These are phyloP conservation scores for Dromococcyx pavoninus DNA, from an alignment of 2,797 vertebrate genomes.

Conservation along the genomic window DNA sequence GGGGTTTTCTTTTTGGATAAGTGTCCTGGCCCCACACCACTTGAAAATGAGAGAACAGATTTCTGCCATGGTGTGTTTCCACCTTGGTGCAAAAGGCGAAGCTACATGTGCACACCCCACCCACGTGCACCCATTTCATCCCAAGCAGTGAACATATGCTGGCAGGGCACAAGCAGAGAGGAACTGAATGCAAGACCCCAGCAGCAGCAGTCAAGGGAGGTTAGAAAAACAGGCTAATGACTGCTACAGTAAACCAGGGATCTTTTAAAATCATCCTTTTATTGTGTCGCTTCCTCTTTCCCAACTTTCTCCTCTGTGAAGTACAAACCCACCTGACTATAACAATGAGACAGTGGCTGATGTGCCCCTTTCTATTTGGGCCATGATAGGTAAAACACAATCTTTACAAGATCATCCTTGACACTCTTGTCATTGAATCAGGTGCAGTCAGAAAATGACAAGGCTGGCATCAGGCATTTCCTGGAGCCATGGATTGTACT, in stretches of 20 bases:
- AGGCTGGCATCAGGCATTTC: neutral
- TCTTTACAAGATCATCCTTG: neutral
- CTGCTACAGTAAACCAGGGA: rapidly evolving
- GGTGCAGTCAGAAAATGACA: neutral
- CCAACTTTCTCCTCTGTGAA: neutral
- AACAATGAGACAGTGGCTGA: neutral
- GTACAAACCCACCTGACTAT: neutral
- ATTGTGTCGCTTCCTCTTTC: neutral
- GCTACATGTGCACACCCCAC: rapidly evolving
- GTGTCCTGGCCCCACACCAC: neutral
- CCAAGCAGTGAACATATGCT: neutral
- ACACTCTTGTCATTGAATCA: neutral
- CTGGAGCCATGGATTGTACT: neutral
- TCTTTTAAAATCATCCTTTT: neutral
- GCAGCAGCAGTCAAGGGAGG: neutral
- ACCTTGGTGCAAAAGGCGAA: neutral
- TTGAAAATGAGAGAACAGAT: neutral
- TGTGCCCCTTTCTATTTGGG: neutral
- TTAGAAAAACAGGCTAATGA: neutral
- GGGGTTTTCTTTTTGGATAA: neutral
- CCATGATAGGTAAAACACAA: neutral
- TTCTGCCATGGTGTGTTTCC: neutral
- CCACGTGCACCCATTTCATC: neutral
- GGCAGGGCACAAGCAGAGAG: neutral
- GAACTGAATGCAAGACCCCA: neutral